phyloP scores from a whole-genome alignment of 2,797 vertebrate genomes.

The Microhierax caerulescens region DNA sequence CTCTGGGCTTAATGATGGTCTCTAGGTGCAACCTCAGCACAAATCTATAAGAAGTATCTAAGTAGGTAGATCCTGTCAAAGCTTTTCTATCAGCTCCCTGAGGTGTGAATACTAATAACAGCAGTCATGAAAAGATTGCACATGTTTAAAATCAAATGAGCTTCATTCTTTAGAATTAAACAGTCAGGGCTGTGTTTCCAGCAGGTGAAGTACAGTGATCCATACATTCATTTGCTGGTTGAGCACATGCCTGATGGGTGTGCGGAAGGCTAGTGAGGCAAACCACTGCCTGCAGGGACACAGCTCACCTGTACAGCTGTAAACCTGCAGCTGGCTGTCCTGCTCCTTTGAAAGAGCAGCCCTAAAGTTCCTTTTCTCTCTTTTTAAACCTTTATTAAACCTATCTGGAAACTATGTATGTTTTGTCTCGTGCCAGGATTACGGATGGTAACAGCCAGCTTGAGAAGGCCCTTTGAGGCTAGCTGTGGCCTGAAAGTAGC shows the following conservation, averaged over 20 bases:
- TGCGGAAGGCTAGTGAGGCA: background rate
- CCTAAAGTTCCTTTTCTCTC: background rate
- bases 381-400: background rate
- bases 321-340: background rate
- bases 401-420: background rate
- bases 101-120: constrained; percentile 1
- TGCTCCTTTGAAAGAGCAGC: background rate
- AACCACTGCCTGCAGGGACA: background rate
- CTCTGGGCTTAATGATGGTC: background rate
- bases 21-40: background rate
- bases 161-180: background rate
- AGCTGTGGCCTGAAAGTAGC: background rate
- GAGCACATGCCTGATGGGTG: accelerated
- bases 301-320: background rate
- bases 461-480: background rate
- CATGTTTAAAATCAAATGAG: background rate
- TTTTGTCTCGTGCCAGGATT: background rate
- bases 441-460: background rate
- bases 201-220: background rate
- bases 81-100: background rate
- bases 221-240: background rate
- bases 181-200: background rate
- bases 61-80: background rate
- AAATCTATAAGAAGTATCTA: background rate
- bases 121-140: background rate